Evolutionary conservation across 1,140 invertebrate genomes (phyloP), one percentile per base, ranked within the genome.

Genomic region (Gonatopus flavifemur): DNA sequence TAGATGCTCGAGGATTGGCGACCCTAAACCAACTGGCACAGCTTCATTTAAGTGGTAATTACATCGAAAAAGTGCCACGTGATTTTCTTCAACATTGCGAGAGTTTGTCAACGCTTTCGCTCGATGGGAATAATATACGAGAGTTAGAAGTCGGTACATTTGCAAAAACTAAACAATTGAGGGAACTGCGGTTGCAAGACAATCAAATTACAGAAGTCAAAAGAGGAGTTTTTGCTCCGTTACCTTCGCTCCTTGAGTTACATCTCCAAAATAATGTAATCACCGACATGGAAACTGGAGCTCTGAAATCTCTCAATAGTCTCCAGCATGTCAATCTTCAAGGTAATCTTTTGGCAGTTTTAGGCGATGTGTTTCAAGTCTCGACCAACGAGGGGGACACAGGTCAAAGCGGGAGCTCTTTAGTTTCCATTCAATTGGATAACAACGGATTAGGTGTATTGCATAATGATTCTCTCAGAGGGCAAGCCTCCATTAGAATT

Each of bases 221-320:
- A 20, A 82, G 85, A 41, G 88, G 88, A 3, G 86, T 93, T 2
- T 93, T 96, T 59, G 86, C 88, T 44, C 87, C 90, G 0, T 66
- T 94, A 31, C 87, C 90, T 0, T 82, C 84, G 10, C 77, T 96
- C 1, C 76, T 91, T 57, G 92, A 94, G 72, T 69, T 96, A 16
- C 89, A 94, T 78, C 78, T 96, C 22, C 90, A 95, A 66, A 91
- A 93, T 71, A 96, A 96, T 77, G 72, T 82, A 13, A 91, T 96
- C 47, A 82, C 85, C 16, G 83, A 83, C 16, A 91, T 96, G 49
- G 90, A 93, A 55, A 83, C 85, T 1, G 90, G 92, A 39, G 88
- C 93, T 1, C 86, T 98, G 57, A 83, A 86, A 28, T 90, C 85
- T 9, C 76, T 97, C 32, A 84, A 83, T 57, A 90, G 83, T 62